Conservation (phyloP, 2,888 invertebrate genomes). For the Tenthredo distinguenda region DNA sequence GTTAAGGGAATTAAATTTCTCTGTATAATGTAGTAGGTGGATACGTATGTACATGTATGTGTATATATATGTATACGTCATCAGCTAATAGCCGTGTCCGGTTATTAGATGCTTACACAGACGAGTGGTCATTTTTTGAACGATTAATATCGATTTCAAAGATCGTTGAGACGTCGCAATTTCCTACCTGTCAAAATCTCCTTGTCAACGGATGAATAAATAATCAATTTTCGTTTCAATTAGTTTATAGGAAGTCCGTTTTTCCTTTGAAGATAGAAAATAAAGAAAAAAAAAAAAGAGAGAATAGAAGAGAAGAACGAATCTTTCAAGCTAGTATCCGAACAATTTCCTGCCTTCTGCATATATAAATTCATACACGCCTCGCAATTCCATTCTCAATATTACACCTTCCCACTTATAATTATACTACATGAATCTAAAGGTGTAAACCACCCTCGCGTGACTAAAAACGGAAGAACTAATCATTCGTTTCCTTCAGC, state of each 20-base stretch:
- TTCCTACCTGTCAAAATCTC: not conserved
- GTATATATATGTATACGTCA: not conserved
- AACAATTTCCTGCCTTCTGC: not conserved
- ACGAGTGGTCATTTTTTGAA: not conserved
- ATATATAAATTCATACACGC: not conserved
- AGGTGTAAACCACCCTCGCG: not conserved
- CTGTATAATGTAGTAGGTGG: not conserved
- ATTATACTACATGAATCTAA: not conserved
- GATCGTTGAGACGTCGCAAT: not conserved
- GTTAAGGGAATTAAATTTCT: constrained; percentile 4
- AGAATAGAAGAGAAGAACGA: not conserved
- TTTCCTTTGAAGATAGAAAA: not conserved
- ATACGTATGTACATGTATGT: not conserved
- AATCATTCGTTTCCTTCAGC: not conserved
- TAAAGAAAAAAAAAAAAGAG: too few relatives aligned
- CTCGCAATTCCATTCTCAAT: too few relatives aligned
- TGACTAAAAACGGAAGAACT: not conserved
- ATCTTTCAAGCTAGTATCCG: not conserved
- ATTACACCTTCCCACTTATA: not conserved
- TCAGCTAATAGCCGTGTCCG: not conserved
- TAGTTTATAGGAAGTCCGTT: not conserved
- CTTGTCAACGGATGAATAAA: not conserved
- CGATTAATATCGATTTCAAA: constrained; percentile 2
- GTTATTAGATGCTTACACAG: not conserved
- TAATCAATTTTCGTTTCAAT: not conserved